phyloP scores from a whole-genome alignment of 1,140 invertebrate species.

The Dufourea novaeangliae region DNA sequence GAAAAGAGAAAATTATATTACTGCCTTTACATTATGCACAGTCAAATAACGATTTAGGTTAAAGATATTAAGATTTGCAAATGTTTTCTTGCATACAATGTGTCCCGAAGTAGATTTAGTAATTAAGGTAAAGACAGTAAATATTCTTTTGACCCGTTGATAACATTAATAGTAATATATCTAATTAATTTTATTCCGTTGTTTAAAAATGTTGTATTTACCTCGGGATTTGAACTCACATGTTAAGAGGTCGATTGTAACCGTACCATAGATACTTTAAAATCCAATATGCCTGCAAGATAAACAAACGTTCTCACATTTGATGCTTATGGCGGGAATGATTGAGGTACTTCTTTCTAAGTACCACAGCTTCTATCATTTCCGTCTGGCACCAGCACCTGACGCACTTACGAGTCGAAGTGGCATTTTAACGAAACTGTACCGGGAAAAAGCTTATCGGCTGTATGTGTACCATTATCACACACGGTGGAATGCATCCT shows the following conservation, averaged over 20 bases:
- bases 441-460: not conserved
- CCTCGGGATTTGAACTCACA: too few species aligned
- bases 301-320: not conserved
- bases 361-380: not conserved
- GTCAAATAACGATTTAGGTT: not conserved
- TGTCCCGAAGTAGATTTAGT: not conserved
- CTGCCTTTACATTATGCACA: not conserved
- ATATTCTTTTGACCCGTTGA: too few species aligned
- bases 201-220: too few species aligned
- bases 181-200: not conserved
- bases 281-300: not conserved
- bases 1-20: not conserved
- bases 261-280: too few species aligned
- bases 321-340: not conserved
- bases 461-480: not conserved
- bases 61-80: slow-evolving; percentile 1
- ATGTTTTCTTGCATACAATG: not conserved
- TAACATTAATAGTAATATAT: too few species aligned
- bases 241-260: too few species aligned
- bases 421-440: slow-evolving; percentile 2
- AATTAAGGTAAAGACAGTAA: too few species aligned
- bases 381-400: not conserved
- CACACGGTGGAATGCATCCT: not conserved
- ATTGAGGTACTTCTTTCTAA: not conserved
- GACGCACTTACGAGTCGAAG: not conserved